Conservation (phyloP, 2,113 vertebrate genomes). For the Myotis brandtii region DNA sequence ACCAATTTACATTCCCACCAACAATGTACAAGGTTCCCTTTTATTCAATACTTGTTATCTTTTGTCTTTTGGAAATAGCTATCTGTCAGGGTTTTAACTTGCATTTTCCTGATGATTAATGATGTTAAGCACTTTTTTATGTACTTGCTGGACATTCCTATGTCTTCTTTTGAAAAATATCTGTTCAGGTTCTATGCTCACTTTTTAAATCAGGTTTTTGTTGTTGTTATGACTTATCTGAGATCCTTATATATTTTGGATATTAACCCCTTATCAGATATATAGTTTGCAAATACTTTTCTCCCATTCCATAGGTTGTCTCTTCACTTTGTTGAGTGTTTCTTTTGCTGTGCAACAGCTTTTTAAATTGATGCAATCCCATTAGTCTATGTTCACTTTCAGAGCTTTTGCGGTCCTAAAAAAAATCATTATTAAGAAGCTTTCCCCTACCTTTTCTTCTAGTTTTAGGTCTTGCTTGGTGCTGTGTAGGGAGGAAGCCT, state of each 20-base stretch:
- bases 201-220: neutral
- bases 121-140: neutral
- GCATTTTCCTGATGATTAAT: neutral
- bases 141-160: neutral
- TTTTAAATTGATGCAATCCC: neutral
- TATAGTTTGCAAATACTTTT: neutral
- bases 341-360: neutral
- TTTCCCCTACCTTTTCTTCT: neutral
- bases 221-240: neutral
- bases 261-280: neutral
- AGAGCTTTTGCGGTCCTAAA: neutral
- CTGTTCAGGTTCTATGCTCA: neutral
- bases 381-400: neutral
- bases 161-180: neutral
- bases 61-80: neutral
- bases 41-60: neutral
- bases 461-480: neutral
- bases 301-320: neutral
- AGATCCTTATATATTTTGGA: neutral
- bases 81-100: neutral
- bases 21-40: neutral
- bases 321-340: neutral
- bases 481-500: neutral
- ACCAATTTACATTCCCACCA: neutral
- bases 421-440: neutral